Evolutionary conservation across 2,888 invertebrate species (phyloP), one percentile per base, ranked within the genome.

Genomic region (Chaetogeoica ovagalla): DNA sequence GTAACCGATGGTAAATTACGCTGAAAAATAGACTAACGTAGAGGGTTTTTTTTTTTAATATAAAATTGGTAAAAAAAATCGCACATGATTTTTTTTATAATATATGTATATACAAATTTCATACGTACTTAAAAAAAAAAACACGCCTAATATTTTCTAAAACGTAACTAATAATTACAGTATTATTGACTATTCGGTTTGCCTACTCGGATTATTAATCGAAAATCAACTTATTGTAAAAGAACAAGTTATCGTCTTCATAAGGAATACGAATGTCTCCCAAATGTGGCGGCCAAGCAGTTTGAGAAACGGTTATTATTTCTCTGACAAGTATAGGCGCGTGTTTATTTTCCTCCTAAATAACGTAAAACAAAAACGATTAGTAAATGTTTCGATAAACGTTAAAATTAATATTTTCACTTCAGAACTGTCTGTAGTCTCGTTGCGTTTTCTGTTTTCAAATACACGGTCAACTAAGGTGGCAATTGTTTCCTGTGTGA

Each of bases 401-500:
- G n/a, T 21, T 4, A 2, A n/a, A 63, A 73, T 30, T 30, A 5
- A 21, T 13, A 1, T n/a, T 63, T 48, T 60, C 30, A 73, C 62
- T 23, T 72, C 43, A 13, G n/a, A 7, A 1, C 7, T 1, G 1
- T 0, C 0, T 37, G 9, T 62, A 52, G 15, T 43, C 63, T 63
- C 9, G 15, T 48, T 62, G 9, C n/a, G 13, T 37, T 30, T 37
- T 52, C 73, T 48, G 5, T 37, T 63, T 63, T 63, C 30, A 52
- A 4, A 52, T 5, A 63, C 37, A 63, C 21, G 62, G n/a, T 73
- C 73, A 52, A 63, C 6, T 3, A 63, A 2, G 19, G n/a, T 37
- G 21, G n/a, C 15, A 63, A 73, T 52, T 52, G 73, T 73, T 52
- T 73, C 73, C 73, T 73, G 19, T 52, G 3, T 48, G 9, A 68